phyloP scores from a whole-genome alignment of 2,113 vertebrate genomes.

The Strix aluco region DNA sequence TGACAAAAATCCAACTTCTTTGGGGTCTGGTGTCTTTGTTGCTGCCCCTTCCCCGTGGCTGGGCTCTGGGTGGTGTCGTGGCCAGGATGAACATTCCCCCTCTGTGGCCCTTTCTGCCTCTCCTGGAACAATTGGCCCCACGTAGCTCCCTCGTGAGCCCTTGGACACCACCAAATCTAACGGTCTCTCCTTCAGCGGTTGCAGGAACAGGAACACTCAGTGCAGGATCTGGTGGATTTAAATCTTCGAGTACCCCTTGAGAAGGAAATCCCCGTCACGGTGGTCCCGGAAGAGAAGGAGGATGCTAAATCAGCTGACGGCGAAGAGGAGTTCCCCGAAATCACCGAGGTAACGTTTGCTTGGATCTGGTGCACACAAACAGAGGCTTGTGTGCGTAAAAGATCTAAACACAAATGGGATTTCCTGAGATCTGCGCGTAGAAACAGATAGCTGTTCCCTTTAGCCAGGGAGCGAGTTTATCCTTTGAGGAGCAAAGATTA shows the following conservation, averaged over 20 bases:
- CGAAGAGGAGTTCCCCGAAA: conserved; percentile 88
- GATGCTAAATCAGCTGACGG: conserved; percentile 43
- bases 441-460: neutral
- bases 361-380: fast-evolving
- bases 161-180: neutral
- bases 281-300: conserved; percentile 68
- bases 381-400: fast-evolving
- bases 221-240: conserved; percentile 81
- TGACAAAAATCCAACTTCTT: fast-evolving
- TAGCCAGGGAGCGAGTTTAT: fast-evolving
- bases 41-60: neutral
- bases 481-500: neutral
- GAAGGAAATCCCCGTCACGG: conserved; percentile 89
- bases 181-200: conserved; percentile 78
- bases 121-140: neutral
- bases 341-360: conserved; percentile 81
- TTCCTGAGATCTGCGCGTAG: fast-evolving
- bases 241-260: conserved; percentile 91
- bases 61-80: fast-evolving
- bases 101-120: fast-evolving
- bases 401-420: fast-evolving
- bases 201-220: conserved; percentile 77
- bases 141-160: neutral
- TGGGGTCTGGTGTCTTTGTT: neutral
- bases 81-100: neutral